These are phyloP conservation scores for Yponomeuta plumbellus DNA, from an alignment of 2,888 invertebrate species.

Conservation along the genomic window DNA sequence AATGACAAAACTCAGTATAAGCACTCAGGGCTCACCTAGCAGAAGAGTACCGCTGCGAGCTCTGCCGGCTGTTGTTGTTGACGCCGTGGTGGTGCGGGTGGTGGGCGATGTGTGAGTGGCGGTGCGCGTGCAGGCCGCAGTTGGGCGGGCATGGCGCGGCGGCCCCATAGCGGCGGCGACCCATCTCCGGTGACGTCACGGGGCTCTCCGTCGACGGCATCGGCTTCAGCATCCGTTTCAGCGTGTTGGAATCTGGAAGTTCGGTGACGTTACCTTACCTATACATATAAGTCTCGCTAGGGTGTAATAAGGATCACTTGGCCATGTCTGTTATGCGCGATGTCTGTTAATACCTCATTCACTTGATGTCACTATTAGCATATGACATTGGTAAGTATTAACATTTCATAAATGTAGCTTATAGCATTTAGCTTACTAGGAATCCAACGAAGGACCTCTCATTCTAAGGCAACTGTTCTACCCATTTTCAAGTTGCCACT, in stretches of 20 bases:
- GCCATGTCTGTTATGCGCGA: no score
- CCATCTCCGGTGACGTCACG: constrained; percentile 94
- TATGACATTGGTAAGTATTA: no score
- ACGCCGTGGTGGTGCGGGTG: constrained; percentile 63
- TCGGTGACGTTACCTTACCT: neutral
- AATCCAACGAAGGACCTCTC: no score
- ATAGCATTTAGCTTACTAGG: no score
- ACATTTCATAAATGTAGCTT: no score
- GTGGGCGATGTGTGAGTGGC: constrained; percentile 72
- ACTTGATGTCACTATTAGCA: no score
- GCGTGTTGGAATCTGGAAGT: constrained; percentile 85
- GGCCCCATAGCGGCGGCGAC: constrained; percentile 83
- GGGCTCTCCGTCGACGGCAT: constrained; percentile 94
- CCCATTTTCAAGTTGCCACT: no score
- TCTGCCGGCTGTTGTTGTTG: constrained; percentile 80
- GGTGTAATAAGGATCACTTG: no score
- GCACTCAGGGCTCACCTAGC: constrained; percentile 74
- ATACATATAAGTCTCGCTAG: no score
- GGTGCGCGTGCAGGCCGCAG: constrained; percentile 78
- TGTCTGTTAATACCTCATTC: no score
- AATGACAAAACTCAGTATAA: no score
- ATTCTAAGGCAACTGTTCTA: no score
- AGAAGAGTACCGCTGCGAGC: constrained; percentile 81
- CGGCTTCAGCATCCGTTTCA: constrained; percentile 95
- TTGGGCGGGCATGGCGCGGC: constrained; percentile 76